These are phyloP conservation scores for Malurus elegans DNA, from an alignment of 2,113 vertebrate genomes.

Conservation along the genomic window DNA sequence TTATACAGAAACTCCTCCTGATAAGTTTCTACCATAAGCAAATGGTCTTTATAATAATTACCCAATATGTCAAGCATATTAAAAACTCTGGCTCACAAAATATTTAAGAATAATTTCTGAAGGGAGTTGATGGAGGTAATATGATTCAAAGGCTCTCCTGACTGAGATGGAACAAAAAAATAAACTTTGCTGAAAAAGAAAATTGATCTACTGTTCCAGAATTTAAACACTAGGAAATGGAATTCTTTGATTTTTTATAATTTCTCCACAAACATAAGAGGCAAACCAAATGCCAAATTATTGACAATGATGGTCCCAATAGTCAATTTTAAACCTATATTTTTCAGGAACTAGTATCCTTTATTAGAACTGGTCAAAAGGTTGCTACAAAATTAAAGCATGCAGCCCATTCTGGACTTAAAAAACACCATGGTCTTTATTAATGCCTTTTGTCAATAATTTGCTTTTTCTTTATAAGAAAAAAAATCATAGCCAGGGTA, in stretches of 20 bases:
- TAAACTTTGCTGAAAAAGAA: neutral
- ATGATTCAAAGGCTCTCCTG: accelerated
- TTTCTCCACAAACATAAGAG: neutral
- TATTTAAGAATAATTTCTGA: neutral
- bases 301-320: neutral
- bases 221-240: neutral
- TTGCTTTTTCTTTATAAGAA: neutral
- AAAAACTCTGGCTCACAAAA: neutral
- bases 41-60: neutral
- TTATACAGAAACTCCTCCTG: neutral
- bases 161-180: neutral
- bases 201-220: neutral
- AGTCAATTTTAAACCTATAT: neutral
- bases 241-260: accelerated
- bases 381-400: neutral
- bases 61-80: neutral
- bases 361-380: neutral
- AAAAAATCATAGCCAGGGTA: neutral
- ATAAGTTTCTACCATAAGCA: neutral
- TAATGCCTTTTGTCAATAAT: neutral
- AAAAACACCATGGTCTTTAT: accelerated
- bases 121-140: neutral
- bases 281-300: neutral
- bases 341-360: neutral
- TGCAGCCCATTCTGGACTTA: accelerated